These are phyloP conservation scores for Loris lydekkerianus DNA, from an alignment of 2,797 vertebrate genomes.

Conservation along the genomic window DNA sequence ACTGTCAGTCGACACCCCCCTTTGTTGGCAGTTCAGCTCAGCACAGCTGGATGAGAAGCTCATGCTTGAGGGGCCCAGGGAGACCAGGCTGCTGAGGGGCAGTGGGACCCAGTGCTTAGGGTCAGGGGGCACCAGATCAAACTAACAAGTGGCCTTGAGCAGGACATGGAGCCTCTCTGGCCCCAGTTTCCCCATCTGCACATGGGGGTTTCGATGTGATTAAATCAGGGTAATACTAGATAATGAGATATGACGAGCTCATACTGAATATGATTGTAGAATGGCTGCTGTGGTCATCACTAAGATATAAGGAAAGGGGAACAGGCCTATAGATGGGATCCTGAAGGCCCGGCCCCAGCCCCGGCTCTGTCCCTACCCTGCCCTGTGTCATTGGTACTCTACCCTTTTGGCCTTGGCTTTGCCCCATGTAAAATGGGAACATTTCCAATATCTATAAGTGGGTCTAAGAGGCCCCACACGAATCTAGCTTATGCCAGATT, in stretches of 20 bases:
- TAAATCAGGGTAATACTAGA: neutral
- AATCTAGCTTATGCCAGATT: neutral
- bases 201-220: neutral
- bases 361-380: neutral
- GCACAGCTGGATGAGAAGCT: neutral
- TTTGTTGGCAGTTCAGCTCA: neutral
- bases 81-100: neutral
- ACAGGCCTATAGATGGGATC: neutral
- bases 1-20: neutral
- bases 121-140: accelerated
- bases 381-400: neutral
- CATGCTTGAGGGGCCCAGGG: accelerated
- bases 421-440: accelerated
- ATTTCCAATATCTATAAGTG: accelerated
- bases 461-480: neutral
- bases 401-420: neutral
- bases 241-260: accelerated
- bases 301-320: neutral
- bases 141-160: neutral
- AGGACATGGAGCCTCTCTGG: neutral
- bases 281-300: accelerated
- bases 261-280: accelerated
- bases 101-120: neutral
- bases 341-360: neutral
- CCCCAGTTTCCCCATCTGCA: neutral